Percentiles rank a stretch among this genome's conserved stretches.
Conservation (phyloP, 2,113 vertebrate species). For the Nothocercus julius region DNA sequence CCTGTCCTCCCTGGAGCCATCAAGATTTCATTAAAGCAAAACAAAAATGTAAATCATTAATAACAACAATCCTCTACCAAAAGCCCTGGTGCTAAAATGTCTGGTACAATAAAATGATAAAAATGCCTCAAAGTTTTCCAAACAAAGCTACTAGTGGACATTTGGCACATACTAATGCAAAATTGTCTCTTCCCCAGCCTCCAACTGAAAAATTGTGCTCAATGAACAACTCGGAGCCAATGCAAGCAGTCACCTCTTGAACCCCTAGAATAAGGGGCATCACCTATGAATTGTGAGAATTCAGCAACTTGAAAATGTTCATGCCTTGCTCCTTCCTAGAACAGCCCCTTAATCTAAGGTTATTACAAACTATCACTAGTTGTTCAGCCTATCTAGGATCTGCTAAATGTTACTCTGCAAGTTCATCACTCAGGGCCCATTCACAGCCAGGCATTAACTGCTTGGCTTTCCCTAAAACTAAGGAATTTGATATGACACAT, state of each 20-base stretch:
- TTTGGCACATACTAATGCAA: background rate
- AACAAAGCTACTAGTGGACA: background rate
- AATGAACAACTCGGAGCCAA: background rate
- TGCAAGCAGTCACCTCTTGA: background rate
- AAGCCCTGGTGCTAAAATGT: background rate
- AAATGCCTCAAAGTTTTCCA: background rate
- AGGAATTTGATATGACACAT: constrained; percentile 46
- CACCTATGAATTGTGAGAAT: background rate
- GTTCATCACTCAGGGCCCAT: constrained; percentile 7
- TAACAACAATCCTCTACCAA: background rate
- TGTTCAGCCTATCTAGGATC: background rate
- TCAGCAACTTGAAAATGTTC: background rate
- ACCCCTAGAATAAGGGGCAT: background rate
- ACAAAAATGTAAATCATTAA: background rate
- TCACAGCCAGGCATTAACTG: constrained; percentile 38
- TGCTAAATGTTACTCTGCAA: background rate
- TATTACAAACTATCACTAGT: background rate
- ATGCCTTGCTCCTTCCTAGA: background rate
- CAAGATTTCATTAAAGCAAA: background rate
- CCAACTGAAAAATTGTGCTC: background rate
- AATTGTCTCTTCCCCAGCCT: background rate
- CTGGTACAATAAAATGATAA: background rate
- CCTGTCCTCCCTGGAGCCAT: background rate
- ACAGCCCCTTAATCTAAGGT: background rate
- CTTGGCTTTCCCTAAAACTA: background rate